Base-by-base conservation (phyloP, 2,113 vertebrate genomes). In the Eulemur rufifrons region DNA sequence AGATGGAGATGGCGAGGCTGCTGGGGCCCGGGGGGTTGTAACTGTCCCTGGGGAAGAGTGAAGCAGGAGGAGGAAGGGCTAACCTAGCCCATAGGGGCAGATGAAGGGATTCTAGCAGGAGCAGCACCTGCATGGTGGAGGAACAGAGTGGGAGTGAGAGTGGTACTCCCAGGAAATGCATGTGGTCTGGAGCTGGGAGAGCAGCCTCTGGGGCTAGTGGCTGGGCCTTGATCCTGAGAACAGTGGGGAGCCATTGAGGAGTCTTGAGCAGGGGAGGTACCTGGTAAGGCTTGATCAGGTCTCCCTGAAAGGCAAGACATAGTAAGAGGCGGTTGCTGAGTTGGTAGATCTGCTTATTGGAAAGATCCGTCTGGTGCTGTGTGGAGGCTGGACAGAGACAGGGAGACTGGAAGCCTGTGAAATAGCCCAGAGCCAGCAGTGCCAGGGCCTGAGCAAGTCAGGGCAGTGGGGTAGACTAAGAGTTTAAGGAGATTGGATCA, bases 71-170 rank as follows among this genome's bases (percentile, higher is more conserved):
- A 39, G 77, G 39, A 52, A 63, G 50, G 45, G 82, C 52, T 56
- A 18, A 23, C 34, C 12, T 15, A 34, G 85, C 29, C 76, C 76
- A 15, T 1, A 1, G 32, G 27, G 20, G 8, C 69, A 42, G 87
- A 17, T 54, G 4, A 34, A 63, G 37, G 68, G 23, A 12, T 32
- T n/a, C 37, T 6, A 34, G 83, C 27, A 34, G 81, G 37, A 71
- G 77, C 27, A 37, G 42, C 3, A 0, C 29, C 15, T 20, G 3
- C 0, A 3, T 6, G 11, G 50, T 7, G 4, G 23, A 14, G 25
- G 47, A 34, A 14, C 0, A 12, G 74, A 82, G 45, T 4, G 6
- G 37, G n/a, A 37, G 6, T 10, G 34, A 45, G 74, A 4, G 39
- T 1, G 27, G 20, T 52, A 39, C n/a, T 76, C 85, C 59, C 71